These are phyloP conservation scores for Biston stratarius DNA, from an alignment of 2,888 invertebrate species.

Conservation along the genomic window DNA sequence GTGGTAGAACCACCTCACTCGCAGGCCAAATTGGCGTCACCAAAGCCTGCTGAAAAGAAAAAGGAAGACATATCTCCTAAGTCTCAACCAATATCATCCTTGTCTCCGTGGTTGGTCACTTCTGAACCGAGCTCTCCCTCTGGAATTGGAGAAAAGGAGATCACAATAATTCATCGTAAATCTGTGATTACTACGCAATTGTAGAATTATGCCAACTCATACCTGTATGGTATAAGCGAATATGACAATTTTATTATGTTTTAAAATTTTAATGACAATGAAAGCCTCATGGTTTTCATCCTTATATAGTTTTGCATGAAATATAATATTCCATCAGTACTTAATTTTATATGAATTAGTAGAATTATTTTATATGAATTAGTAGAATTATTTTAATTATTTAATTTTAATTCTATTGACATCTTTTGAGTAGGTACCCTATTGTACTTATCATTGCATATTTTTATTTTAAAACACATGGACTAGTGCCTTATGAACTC, in stretches of 20 bases:
- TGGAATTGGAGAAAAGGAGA: constrained; percentile 87
- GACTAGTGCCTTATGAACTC: constrained; percentile 33
- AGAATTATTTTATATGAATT: constrained; percentile 11
- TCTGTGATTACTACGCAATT: constrained; percentile 95
- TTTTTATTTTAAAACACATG: constrained; percentile 12
- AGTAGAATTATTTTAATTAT: constrained; percentile 15
- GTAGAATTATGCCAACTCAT: constrained; percentile 45
- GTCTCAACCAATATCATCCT: constrained; percentile 88
- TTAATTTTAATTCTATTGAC: constrained; percentile 18
- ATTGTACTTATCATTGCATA: constrained; percentile 24
- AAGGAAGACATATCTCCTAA: constrained; percentile 84
- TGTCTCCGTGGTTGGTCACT: constrained; percentile 94
- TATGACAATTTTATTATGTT: constrained; percentile 42
- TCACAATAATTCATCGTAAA: constrained; percentile 92
- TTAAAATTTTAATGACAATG: constrained; percentile 39
- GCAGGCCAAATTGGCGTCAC: constrained; percentile 70
- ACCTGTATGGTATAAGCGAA: constrained; percentile 1
- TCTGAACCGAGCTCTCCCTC: constrained; percentile 89
- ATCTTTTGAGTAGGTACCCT: constrained; percentile 20
- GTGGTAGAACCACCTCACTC: constrained; percentile 79
- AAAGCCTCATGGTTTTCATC: constrained; percentile 11
- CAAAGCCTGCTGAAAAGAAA: constrained; percentile 81
- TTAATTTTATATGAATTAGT: constrained; percentile 21
- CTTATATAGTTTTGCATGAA: constrained; percentile 17
- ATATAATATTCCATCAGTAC: constrained; percentile 8